phyloP scores from a whole-genome alignment of 1,140 invertebrate species.

The Philaenus spumarius region DNA sequence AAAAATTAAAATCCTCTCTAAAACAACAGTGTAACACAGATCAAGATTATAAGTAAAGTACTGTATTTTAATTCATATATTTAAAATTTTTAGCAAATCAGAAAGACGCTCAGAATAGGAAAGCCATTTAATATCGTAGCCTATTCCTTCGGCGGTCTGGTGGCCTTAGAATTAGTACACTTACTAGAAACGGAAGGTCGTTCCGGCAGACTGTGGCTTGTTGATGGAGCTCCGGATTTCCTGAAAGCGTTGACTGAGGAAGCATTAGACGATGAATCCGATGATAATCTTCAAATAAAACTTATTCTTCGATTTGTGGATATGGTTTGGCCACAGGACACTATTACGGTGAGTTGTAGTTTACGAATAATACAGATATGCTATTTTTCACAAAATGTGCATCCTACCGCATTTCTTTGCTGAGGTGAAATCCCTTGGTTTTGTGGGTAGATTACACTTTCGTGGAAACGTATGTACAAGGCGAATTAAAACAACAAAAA shows the following conservation, averaged over 20 bases:
- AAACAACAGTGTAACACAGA: not conserved
- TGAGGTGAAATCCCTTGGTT: too few species aligned
- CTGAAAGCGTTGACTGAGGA: slow-evolving; percentile 30
- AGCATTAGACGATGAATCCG: slow-evolving; percentile 12
- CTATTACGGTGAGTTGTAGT: slow-evolving; percentile 17
- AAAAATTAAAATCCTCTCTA: not conserved
- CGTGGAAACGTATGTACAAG: too few species aligned
- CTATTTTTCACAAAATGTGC: too few species aligned
- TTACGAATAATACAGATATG: not conserved
- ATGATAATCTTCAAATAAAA: slow-evolving; percentile 25
- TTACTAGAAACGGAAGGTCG: slow-evolving; percentile 50
- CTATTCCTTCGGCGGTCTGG: slow-evolving; percentile 57
- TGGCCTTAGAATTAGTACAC: slow-evolving; percentile 48
- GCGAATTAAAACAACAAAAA: too few species aligned
- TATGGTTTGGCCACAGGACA: slow-evolving; percentile 26
- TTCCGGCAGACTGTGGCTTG: slow-evolving; percentile 35
- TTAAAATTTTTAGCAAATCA: slow-evolving; percentile 36
- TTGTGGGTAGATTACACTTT: too few species aligned
- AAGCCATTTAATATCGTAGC: slow-evolving; percentile 51
- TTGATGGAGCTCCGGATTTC: slow-evolving; percentile 41
- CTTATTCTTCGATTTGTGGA: slow-evolving; percentile 26
- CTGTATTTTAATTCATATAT: not conserved
- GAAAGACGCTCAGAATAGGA: slow-evolving; percentile 31
- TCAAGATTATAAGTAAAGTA: not conserved
- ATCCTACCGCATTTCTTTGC: too few species aligned